Base-by-base conservation (phyloP, 2,797 vertebrate genomes). In the Muscicapa striata region DNA sequence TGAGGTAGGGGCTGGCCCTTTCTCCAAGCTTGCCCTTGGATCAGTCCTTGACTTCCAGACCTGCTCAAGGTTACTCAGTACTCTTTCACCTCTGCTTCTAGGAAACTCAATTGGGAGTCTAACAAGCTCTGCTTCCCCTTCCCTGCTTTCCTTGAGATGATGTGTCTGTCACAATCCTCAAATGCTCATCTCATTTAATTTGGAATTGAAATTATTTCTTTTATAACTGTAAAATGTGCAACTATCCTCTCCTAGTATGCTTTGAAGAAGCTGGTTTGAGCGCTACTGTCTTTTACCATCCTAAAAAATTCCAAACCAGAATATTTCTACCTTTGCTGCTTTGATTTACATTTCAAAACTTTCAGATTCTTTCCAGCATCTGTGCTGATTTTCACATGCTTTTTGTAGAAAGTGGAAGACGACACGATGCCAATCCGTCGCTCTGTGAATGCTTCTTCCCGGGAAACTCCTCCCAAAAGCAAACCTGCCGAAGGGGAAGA, bases 361-460 rank as follows among this genome's bases (percentile, higher is more conserved):
- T 64, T 21, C 59, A 15, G 22, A 8, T 49, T 48, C 32, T 88
- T 85, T 75, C 67, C 66, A 27, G 77, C 72, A 10, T 10, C 67
- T 64, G 14, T 81, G 51, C 94, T 95, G 95, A 91, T 72, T 57
- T 58, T 67, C 16, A 12, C 19, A 3, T 78, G 29, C 41, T 95
- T 91, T 86, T 93, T 69, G 41, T 75, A 98, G 97, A 97, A 98
- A 69, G 97, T 61, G 48, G 98, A 98, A 80, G 98, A 98, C 84
- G 95, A 95, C 97, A 96, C 97, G 63, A 99, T 99, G 99, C 99
- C 99, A 4, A 99, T 99, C 97, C 99, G 99, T 63, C 98, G 99
- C 96, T 97, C 98, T 34, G 98, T 99, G 95, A 98, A 98, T 52
- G 98, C 98, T 77, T 98, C 98, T 11, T 97, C 98, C 66, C 98